Evolutionary conservation across 2,113 vertebrate genomes (phyloP), one percentile per base, ranked within the genome.

Genomic region (Rhynchomys soricoides): DNA sequence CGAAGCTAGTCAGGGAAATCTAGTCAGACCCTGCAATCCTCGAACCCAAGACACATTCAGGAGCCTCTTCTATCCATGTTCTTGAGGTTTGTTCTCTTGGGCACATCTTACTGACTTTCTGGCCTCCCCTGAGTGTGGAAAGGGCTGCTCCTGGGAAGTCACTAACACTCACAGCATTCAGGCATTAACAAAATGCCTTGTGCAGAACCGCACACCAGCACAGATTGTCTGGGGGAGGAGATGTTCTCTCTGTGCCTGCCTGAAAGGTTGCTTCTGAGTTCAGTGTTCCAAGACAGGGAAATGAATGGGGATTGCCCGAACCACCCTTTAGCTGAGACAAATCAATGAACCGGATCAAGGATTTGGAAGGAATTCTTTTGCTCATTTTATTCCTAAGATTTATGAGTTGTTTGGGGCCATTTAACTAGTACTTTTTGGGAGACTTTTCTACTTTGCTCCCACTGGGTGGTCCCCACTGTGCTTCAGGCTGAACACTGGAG

Each of bases 271-370:
- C 68, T 95, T 94, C 90, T 1, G 43, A 96, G 95, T 89, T 96
- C 21, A 29, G 91, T 9, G 0, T 93, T 96, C 88, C 83, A 95
- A 87, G 90, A 87, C 31, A 75, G 74, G 90, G 90, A 95, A 75
- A 92, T 97, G 97, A 97, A 97, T 96, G 95, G 95, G 97, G 96
- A 97, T 92, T 95, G 75, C 96, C 96, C 86, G 45, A 96, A 73
- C 92, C 66, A 90, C 40, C 43, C 66, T 52, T 12, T 31, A 94
- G 70, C 64, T 66, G 34, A 93, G 71, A 89, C 55, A 87, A 48
- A 93, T 79, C 22, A 55, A 85, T 77, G 89, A 86, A 50, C 81
- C 3, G 16, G 78, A 86, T 93, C 74, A 70, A 4, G 26, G 55
- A 78, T 45, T 89, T 11, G 8, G 50, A 16, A 59, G 64, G 37